A percentile compares a stretch with the other conserved stretches of the same genome.
These are phyloP conservation scores for Plecotus auritus DNA, from an alignment of 2,113 vertebrate species.

Conservation along the genomic window DNA sequence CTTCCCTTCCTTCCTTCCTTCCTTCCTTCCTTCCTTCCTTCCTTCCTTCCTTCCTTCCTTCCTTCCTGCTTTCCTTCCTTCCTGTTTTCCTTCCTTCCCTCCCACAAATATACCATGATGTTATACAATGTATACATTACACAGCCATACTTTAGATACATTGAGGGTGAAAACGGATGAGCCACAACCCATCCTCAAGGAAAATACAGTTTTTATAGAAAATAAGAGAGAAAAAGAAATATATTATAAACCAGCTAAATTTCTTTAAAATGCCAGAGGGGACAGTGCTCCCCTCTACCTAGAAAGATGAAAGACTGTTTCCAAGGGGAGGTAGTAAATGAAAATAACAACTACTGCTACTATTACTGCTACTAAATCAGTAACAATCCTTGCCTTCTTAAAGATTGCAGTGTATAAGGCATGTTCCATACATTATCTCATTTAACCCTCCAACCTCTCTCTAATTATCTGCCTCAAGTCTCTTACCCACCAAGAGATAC, in stretches of 20 bases:
- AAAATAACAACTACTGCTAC: background rate
- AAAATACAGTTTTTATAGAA: background rate
- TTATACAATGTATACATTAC: background rate
- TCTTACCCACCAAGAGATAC: background rate
- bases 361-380: background rate
- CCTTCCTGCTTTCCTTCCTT: background rate
- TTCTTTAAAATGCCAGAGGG: background rate
- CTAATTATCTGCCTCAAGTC: background rate
- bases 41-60: rapidly evolving
- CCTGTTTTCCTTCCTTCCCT: background rate
- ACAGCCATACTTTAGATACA: background rate
- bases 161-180: background rate
- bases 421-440: background rate
- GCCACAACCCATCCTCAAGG: background rate
- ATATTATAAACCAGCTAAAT: background rate
- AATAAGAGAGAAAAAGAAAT: background rate
- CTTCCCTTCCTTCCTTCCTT: background rate
- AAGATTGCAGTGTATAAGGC: background rate
- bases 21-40: background rate
- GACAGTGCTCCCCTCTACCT: background rate
- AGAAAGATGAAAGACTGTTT: background rate
- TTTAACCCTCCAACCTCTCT: background rate
- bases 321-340: background rate
- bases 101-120: background rate
- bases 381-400: background rate